A percentile compares a stretch with the other conserved stretches of the same genome.
phyloP scores from a whole-genome alignment of 2,888 invertebrate species.

The Caenorhabditis wallacei region DNA sequence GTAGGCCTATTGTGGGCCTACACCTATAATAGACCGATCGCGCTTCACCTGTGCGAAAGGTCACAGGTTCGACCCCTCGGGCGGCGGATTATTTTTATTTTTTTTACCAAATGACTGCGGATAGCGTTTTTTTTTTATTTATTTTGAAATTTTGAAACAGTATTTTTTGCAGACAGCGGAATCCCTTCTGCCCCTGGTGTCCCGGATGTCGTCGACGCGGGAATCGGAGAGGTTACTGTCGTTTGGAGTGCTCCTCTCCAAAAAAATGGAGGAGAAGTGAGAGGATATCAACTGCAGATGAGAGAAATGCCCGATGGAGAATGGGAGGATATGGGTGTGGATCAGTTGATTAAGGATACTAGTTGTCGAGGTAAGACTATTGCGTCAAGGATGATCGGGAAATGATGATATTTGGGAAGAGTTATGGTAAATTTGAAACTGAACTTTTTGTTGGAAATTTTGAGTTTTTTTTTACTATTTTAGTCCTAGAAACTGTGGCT shows the following conservation, averaged over 20 bases:
- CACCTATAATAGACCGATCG: too few species aligned
- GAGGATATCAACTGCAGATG: conserved; percentile 82
- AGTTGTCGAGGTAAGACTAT: conserved; percentile 79
- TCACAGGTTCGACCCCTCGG: too few species aligned
- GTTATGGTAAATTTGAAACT: too few species aligned
- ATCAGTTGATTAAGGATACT: conserved; percentile 79
- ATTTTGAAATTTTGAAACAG: too few species aligned
- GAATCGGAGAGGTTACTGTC: conserved; percentile 79
- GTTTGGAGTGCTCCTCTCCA: conserved; percentile 80
- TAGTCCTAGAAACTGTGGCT: too few species aligned
- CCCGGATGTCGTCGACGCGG: conserved; percentile 78
- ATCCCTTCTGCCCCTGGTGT: conserved; percentile 79
- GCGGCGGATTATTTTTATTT: too few species aligned
- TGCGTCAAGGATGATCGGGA: not conserved
- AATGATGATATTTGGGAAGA: not conserved
- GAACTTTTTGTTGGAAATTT: too few species aligned
- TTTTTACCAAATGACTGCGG: too few species aligned
- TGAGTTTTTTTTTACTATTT: too few species aligned
- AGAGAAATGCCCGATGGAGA: conserved; percentile 78
- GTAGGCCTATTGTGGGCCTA: too few species aligned
- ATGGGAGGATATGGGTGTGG: conserved; percentile 79
- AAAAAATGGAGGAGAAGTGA: conserved; percentile 73
- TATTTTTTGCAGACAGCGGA: conserved; percentile 49
- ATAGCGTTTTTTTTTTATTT: too few species aligned
- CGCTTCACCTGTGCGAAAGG: too few species aligned